Conservation (phyloP, 2,888 invertebrate genomes). For the Synanthedon myopaeformis region DNA sequence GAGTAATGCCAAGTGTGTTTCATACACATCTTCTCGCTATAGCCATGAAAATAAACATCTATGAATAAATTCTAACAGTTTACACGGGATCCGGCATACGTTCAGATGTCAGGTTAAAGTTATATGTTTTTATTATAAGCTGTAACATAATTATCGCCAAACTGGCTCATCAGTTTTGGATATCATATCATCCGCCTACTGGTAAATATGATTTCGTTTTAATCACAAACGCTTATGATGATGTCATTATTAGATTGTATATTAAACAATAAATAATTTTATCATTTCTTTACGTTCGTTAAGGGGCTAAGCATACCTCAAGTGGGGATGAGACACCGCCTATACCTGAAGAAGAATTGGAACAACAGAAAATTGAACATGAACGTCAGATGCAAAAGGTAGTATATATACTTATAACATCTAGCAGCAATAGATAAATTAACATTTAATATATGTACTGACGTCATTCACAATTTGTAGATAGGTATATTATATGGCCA, state of each 20-base stretch:
- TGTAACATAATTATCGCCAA: constrained; percentile 33
- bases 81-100: constrained; percentile 27
- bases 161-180: constrained; percentile 91
- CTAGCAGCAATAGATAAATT: no score
- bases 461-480: no score
- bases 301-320: constrained; percentile 61
- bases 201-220: constrained; percentile 42
- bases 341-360: constrained; percentile 60
- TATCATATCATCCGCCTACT: constrained; percentile 84
- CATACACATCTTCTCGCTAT: constrained; percentile 30
- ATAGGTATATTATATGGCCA: no score
- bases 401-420: constrained; percentile 2
- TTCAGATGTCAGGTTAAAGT: constrained; percentile 6
- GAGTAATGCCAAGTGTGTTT: constrained; percentile 36
- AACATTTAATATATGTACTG: no score
- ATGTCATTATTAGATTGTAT: background rate
- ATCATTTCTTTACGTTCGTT: background rate
- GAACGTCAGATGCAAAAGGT: constrained; percentile 72
- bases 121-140: background rate
- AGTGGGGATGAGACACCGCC: constrained; percentile 67
- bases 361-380: constrained; percentile 74
- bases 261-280: background rate
- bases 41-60: constrained; percentile 60
- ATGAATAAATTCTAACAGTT: constrained; percentile 53
- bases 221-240: background rate